Percentiles rank a stretch among this genome's conserved stretches.
These are phyloP conservation scores for Drosophila leonis DNA, from an alignment of 2,888 invertebrate species.

Conservation along the genomic window DNA sequence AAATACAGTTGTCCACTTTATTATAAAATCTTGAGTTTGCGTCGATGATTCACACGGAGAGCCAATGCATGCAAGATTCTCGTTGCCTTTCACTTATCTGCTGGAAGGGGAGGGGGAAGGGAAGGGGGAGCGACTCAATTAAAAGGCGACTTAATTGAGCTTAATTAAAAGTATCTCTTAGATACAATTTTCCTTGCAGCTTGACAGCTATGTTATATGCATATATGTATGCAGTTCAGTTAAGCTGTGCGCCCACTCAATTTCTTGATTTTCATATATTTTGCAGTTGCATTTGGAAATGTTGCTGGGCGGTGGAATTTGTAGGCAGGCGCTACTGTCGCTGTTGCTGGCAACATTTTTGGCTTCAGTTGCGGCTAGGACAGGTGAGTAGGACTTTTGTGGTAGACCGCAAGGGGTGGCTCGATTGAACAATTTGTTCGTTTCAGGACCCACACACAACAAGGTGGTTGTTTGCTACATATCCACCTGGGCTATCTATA, in stretches of 20 bases:
- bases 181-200: conserved; percentile 21
- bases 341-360: conserved; percentile 62
- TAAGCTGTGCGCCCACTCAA: conserved; percentile 31
- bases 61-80: conserved; percentile 11
- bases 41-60: conserved; percentile 14
- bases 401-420: conserved; percentile 51
- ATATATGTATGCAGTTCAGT: conserved; percentile 33
- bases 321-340: conserved; percentile 23
- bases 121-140: not conserved
- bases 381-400: conserved; percentile 71
- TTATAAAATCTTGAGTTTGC: not conserved
- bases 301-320: not conserved
- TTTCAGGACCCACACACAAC: conserved; percentile 89
- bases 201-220: not conserved
- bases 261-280: conserved; percentile 17
- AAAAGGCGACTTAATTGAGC: conserved; percentile 28
- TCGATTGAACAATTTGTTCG: not conserved
- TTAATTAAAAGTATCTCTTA: conserved; percentile 63
- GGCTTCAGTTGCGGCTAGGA: conserved; percentile 76
- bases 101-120: not conserved
- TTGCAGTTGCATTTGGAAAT: conserved; percentile 14
- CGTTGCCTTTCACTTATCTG: conserved; percentile 62
- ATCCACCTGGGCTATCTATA: conserved; percentile 92
- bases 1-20: not conserved
- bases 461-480: conserved; percentile 93